Evolutionary conservation across 2,888 invertebrate species (phyloP).

Genomic region (Quadroppia sp.): DNA sequence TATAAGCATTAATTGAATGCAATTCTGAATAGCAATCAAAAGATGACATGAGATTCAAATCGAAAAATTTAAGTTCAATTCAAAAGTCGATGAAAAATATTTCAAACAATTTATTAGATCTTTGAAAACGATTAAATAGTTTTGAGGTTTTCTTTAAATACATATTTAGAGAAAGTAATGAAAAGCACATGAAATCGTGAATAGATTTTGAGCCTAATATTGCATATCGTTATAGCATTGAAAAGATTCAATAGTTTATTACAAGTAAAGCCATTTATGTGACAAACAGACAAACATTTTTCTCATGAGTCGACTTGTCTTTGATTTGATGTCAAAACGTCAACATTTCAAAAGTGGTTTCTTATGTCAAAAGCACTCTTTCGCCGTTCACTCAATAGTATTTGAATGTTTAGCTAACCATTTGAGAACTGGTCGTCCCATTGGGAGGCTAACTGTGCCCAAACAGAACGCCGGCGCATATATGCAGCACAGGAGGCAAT

Average conservation of each 20-base stretch:
- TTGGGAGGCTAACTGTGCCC: slow-evolving; percentile 24
- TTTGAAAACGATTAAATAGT: slow-evolving; percentile 12
- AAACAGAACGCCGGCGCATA: slow-evolving; percentile 31
- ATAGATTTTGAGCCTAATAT: background rate
- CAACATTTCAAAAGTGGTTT: slow-evolving; percentile 31
- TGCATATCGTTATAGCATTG: background rate
- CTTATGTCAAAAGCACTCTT: slow-evolving; percentile 31
- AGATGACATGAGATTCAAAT: background rate
- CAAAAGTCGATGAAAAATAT: background rate
- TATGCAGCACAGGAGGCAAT: slow-evolving; percentile 18
- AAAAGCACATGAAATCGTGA: background rate
- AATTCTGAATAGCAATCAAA: too few species aligned
- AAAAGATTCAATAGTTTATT: background rate
- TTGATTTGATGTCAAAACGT: slow-evolving; percentile 33
- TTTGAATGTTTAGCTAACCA: background rate
- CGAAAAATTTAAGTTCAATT: too few species aligned
- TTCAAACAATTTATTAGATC: slow-evolving; percentile 22
- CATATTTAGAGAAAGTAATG: background rate
- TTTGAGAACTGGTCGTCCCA: slow-evolving; percentile 21
- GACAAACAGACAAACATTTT: slow-evolving; percentile 9
- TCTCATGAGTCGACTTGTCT: slow-evolving; percentile 29
- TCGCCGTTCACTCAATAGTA: background rate
- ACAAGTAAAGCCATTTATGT: too few species aligned
- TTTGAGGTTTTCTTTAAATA: background rate
- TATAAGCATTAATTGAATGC: too few species aligned